Conservation (phyloP, 2,113 vertebrate genomes). For the Chaetodon trifascialis region DNA sequence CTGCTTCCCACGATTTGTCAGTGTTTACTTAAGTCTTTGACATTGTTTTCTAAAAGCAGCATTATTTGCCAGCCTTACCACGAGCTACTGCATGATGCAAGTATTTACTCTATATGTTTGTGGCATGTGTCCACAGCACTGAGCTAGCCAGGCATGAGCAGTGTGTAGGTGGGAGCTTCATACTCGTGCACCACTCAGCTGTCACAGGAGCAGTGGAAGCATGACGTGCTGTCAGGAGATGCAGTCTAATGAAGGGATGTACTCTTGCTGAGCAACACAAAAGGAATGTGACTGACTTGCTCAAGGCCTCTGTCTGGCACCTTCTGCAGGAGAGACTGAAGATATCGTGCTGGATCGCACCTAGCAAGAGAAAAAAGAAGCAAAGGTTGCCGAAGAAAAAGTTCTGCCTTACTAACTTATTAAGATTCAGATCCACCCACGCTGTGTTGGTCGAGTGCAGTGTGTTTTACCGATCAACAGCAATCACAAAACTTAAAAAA, state of each 20-base stretch:
- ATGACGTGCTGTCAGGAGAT: conserved; percentile 75
- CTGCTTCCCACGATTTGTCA: neutral
- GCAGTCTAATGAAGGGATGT: conserved; percentile 77
- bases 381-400: conserved; percentile 49
- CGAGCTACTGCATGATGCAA: too few species aligned
- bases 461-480: conserved; percentile 36
- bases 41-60: neutral
- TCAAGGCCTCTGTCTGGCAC: conserved; percentile 74
- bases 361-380: conserved; percentile 11
- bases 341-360: conserved; percentile 44
- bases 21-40: neutral
- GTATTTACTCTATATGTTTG: conserved; percentile 30
- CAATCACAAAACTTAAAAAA: conserved; percentile 11
- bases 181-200: conserved; percentile 49
- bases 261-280: conserved; percentile 65
- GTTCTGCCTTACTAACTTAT: conserved; percentile 52
- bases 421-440: conserved; percentile 57
- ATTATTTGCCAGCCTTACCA: neutral
- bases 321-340: conserved; percentile 59
- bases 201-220: conserved; percentile 69
- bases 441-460: conserved; percentile 9
- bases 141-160: conserved; percentile 33
- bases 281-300: conserved; percentile 65
- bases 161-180: conserved; percentile 66
- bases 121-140: conserved; percentile 21